Evolutionary conservation across 2,888 invertebrate species (phyloP).

Genomic region (Macrophya annulata): DNA sequence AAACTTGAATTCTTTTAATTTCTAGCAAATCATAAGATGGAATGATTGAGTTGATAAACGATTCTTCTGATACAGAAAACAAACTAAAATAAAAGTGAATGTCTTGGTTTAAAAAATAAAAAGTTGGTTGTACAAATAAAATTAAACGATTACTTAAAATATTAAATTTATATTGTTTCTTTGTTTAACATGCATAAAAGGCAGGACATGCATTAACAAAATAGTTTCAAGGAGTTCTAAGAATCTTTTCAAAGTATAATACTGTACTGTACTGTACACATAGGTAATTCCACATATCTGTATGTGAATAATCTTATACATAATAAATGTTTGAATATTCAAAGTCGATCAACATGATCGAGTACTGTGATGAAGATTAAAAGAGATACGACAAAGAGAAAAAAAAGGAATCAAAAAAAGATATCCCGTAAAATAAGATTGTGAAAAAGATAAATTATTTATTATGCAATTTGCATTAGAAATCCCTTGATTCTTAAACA

Average conservation of each 20-base stretch:
- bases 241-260: background rate
- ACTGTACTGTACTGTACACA: background rate
- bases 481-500: constrained; percentile 38
- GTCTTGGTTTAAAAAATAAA: background rate
- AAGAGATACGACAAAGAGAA: background rate
- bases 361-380: background rate
- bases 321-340: background rate
- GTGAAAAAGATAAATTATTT: background rate
- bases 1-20: background rate
- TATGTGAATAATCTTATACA: background rate
- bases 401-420: background rate
- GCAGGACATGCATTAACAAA: constrained; percentile 34
- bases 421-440: background rate
- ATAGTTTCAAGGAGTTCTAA: constrained; percentile 32
- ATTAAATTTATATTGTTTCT: background rate
- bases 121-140: background rate
- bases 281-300: background rate
- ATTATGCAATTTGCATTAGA: background rate
- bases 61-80: background rate
- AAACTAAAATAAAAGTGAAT: background rate
- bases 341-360: background rate
- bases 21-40: background rate
- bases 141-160: constrained; percentile 26
- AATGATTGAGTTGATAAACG: background rate
- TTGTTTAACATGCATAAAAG: constrained; percentile 43